Evolutionary conservation across 2,888 invertebrate genomes (phyloP), one percentile per base, ranked within the genome.

Genomic region (Zaprionus obscuricornis): DNA sequence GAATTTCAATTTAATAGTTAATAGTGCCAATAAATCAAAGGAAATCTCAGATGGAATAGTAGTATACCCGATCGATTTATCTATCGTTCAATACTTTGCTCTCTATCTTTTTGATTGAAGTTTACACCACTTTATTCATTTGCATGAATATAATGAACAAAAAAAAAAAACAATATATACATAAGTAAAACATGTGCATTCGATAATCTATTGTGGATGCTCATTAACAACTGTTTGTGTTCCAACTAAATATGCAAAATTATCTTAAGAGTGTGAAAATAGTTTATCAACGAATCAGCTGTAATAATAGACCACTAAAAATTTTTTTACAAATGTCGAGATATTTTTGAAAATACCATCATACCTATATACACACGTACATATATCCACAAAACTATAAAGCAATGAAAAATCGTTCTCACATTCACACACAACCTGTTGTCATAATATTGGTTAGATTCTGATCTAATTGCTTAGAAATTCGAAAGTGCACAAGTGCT

Each of bases 1-100:
- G 36, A 34, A 34, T 34, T 5, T 34, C 36, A 56, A 56, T 51
- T 52, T 20, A 20, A 52, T 54, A 57, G 62, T 18, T 58, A 31
- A 40, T 55, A 66, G 70, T 70, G 70, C 70, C 70, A 70, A 70
- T 40, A 70, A 63, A 58, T 63, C 43, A 70, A 57, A 43, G 52
- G 29, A 65, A 62, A 66, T 43, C 70, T 70, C 70, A 70, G 69
- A 69, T 60, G 66, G 69, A 60, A 60, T 22, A n/a, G n/a, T 31
- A 59, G 31, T 54, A 45, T 34, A 16, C 34, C n/a, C 50, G 46
- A 51, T 52, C 45, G 26, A n/a, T n/a, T n/a, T n/a, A n/a, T 66
- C 42, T 27, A 36, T 46, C 62, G 26, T 57, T n/a, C 33, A 49
- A 56, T 42, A 11, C 45, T 24, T 52, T 60, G 59, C 49, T 42